Evolutionary conservation across 2,888 invertebrate genomes (phyloP), one percentile per base, ranked within the genome.

Genomic region (Pherbina coryleti): DNA sequence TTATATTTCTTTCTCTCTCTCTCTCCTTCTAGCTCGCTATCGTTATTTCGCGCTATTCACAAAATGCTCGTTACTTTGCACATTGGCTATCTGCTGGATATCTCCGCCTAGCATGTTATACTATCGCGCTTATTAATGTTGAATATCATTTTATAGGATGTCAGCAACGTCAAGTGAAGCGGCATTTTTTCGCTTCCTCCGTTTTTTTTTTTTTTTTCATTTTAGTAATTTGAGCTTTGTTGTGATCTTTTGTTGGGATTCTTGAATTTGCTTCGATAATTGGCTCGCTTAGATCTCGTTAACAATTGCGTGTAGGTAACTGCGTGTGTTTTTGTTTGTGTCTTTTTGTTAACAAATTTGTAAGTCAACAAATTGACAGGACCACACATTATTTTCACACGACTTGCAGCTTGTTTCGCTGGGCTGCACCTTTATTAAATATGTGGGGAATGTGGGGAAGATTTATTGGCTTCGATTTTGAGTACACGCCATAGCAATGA

Each of bases 61-160:
- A n/a, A 3, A 51, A 14, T 51, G 3, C 14, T n/a, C n/a, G n/a
- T n/a, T n/a, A n/a, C 28, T 62, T 22, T 17, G 25, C 62, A 17
- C 22, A 25, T 25, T 62, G 28, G 14, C 44, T 44, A 44, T 44
- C 62, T 62, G 28, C 8, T 22, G 62, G 25, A 62, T 62, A 28
- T 28, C 25, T 72, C 44, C 60, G 2, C 4, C 22, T 22, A 44
- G 72, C 60, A 17, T 9, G 37, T 49, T 64, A 66, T 66, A 66
- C 66, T 49, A 75, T 66, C 64, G 75, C 66, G 55, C 66, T 75
- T 66, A 75, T 66, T 51, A 53, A 31, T 75, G 64, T 55, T 75
- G 64, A 66, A 66, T 75, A 64, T 75, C 75, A 37, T 66, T 64
- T 75, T 75, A 66, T 75, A 28, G 75, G 22, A 64, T 75, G 75